Base-by-base conservation (phyloP, 2,797 vertebrate species). In the Dermochelys coriacea region DNA sequence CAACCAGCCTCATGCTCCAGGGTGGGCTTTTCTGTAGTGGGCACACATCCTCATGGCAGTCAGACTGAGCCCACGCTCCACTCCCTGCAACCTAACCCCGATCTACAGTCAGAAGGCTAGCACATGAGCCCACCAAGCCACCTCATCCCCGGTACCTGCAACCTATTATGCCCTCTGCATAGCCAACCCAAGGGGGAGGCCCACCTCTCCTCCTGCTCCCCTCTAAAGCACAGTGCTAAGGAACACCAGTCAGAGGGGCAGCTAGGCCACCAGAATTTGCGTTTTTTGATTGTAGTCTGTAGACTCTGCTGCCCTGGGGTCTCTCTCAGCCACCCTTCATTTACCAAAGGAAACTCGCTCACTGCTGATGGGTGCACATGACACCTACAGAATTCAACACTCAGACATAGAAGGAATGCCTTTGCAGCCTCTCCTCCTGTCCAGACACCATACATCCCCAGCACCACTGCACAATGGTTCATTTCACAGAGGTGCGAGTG, bases 371-470 rank as follows among this genome's bases (percentile, higher is more conserved):
- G 10, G 23, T 0, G 1, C 83, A 6, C 0, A 1, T 16, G 10
- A 0, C 45, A 0, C 34, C 61, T 74, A 82, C 0, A 0, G 1
- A 1, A 23, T 34, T 1, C 47, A 12, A 1, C 0, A 12, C 7
- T 71, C 37, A 41, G n/a, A 2, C 37, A 9, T 37, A 45, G 71
- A 23, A 23, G 71, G 37, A 71, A 71, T 21, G 23, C 41, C 71
- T 27, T 45, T 4, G 41, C 41, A 25, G 37, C 11, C 8, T 8
- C 59, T 12, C 37, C 27, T 54, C 29, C 49, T 47, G 55, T 45
- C 80, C 75, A 12, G 50, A 89, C 19, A 47, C 19, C 34, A 27
- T 27, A 12, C 4, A 74, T 29, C 47, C 29, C 37, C 25, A 77
- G 45, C n/a, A 7, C 5, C 14, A 45, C 5, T 31, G 19, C 19